These are phyloP conservation scores for Rhorus exstirpatorius DNA, from an alignment of 2,888 invertebrate genomes.

Conservation along the genomic window DNA sequence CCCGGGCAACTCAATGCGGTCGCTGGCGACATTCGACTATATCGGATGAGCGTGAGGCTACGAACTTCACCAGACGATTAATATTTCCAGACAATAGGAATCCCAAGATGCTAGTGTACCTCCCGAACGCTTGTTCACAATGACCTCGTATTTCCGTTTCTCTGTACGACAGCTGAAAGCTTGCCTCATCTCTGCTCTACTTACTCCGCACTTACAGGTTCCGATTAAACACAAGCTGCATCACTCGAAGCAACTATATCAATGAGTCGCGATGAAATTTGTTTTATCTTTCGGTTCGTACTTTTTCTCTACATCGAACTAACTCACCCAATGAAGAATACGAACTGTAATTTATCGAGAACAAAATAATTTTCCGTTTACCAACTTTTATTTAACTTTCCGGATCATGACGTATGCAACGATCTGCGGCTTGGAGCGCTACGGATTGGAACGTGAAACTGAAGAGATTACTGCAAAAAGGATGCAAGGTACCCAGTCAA, in stretches of 20 bases:
- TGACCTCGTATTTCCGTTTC: constrained; percentile 76
- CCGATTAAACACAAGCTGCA: constrained; percentile 30
- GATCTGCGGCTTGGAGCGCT: too few species aligned
- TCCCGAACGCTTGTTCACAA: constrained; percentile 21
- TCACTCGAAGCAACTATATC: not conserved
- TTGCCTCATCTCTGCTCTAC: constrained; percentile 47
- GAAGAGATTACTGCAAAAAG: too few species aligned
- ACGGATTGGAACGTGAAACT: too few species aligned
- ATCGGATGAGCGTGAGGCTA: constrained; percentile 53
- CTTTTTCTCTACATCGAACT: too few species aligned
- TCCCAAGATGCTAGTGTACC: constrained; percentile 61
- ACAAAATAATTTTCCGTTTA: too few species aligned
- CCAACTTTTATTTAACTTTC: too few species aligned
- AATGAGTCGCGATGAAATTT: constrained; percentile 2
- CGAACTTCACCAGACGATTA: constrained; percentile 80
- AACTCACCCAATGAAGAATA: too few species aligned
- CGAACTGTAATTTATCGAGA: too few species aligned
- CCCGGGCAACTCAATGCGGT: constrained; percentile 45
- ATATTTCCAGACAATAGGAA: constrained; percentile 82
- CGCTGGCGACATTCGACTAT: constrained; percentile 59
- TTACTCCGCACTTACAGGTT: constrained; percentile 46
- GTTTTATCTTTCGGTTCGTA: not conserved
- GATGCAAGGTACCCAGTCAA: too few species aligned
- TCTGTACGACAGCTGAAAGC: not conserved
- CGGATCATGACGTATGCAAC: too few species aligned